phyloP scores from a whole-genome alignment of 2,888 invertebrate species.

The Drosophila multiciliata region DNA sequence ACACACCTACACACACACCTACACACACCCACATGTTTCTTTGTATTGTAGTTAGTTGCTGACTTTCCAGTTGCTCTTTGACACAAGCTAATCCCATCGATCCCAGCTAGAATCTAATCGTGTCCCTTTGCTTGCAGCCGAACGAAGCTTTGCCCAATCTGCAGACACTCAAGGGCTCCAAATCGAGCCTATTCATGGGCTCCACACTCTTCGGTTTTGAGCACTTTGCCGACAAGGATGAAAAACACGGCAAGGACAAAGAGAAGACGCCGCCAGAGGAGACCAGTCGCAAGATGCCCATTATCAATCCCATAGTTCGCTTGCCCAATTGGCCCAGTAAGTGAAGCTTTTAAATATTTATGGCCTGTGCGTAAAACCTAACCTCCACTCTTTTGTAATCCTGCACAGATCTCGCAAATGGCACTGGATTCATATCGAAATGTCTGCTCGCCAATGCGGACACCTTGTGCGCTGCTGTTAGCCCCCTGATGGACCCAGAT shows the following conservation, averaged over 20 bases:
- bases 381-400: not conserved
- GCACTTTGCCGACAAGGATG: slow-evolving; percentile 83
- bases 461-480: slow-evolving; percentile 97
- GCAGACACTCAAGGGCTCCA: slow-evolving; percentile 87
- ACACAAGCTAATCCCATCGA: slow-evolving; percentile 47
- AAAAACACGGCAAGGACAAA: slow-evolving; percentile 82
- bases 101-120: slow-evolving; percentile 43
- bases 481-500: slow-evolving; percentile 96
- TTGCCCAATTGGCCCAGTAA: slow-evolving; percentile 95
- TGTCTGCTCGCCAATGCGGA: slow-evolving; percentile 98
- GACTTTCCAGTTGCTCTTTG: slow-evolving; percentile 79
- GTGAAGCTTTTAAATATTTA: slow-evolving; percentile 59
- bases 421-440: slow-evolving; percentile 96
- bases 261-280: slow-evolving; percentile 84
- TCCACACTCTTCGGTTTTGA: slow-evolving; percentile 83
- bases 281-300: slow-evolving; percentile 91
- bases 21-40: slow-evolving; percentile 70
- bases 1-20: slow-evolving; percentile 46
- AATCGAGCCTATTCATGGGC: slow-evolving; percentile 86
- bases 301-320: slow-evolving; percentile 94
- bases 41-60: slow-evolving; percentile 82
- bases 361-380: not conserved
- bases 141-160: slow-evolving; percentile 85
- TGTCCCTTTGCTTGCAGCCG: slow-evolving; percentile 77
- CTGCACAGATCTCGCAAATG: slow-evolving; percentile 85